phyloP scores from a whole-genome alignment of 2,888 invertebrate genomes.

The Pegoplata infirma region DNA sequence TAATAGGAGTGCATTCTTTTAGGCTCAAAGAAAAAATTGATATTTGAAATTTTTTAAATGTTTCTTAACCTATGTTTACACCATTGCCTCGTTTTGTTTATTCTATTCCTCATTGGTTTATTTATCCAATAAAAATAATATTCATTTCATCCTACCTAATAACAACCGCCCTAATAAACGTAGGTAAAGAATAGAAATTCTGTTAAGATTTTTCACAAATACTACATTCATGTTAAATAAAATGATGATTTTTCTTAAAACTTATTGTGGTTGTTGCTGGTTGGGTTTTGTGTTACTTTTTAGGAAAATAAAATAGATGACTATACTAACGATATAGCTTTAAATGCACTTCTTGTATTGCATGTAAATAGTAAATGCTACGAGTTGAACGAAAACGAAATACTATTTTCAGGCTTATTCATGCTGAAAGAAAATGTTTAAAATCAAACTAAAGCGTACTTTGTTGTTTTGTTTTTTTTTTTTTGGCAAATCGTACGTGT shows the following conservation, averaged over 20 bases:
- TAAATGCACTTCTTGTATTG: slow-evolving; percentile 50
- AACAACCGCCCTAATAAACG: not conserved
- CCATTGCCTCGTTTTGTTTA: too few relatives aligned
- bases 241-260: slow-evolving; percentile 41
- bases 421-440: slow-evolving; percentile 46
- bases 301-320: slow-evolving; percentile 32
- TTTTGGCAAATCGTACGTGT: slow-evolving; percentile 39
- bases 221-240: slow-evolving; percentile 17
- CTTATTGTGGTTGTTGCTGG: not conserved
- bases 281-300: slow-evolving; percentile 12
- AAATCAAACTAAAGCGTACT: slow-evolving; percentile 43
- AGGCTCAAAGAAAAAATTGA: too few relatives aligned
- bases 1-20: too few relatives aligned
- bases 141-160: too few relatives aligned
- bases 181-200: slow-evolving; percentile 35
- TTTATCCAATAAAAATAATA: too few relatives aligned
- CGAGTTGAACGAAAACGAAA: not conserved
- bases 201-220: slow-evolving; percentile 31
- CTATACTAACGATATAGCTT: slow-evolving; percentile 51
- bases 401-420: slow-evolving; percentile 14
- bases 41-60: too few relatives aligned
- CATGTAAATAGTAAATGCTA: slow-evolving; percentile 34
- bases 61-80: too few relatives aligned
- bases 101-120: too few relatives aligned
- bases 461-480: slow-evolving; percentile 16